Evolutionary conservation across 1,140 invertebrate species (phyloP).

Genomic region (Lepidurus packardi): DNA sequence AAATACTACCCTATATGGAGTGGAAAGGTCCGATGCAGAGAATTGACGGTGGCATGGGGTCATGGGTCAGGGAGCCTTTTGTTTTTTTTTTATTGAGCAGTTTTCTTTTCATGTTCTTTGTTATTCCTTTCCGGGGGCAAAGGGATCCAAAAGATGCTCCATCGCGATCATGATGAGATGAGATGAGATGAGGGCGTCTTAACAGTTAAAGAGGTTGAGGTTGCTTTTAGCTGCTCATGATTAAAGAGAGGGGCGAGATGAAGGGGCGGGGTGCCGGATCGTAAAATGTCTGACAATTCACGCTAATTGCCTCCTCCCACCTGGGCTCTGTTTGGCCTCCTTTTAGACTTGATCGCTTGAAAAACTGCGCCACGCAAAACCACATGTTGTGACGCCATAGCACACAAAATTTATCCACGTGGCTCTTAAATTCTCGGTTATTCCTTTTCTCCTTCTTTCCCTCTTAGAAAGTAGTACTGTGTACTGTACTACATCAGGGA

Average conservation of each 20-base stretch:
- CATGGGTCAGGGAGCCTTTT: slow-evolving; percentile 8
- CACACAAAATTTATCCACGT: too few species aligned
- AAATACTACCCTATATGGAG: not conserved
- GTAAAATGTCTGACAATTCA: slow-evolving; percentile 19
- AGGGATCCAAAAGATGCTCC: not conserved
- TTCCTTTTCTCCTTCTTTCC: too few species aligned
- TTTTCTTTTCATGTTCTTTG: not conserved
- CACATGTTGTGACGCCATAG: not conserved
- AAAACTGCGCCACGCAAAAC: not conserved
- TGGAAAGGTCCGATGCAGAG: not conserved
- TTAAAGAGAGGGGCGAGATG: slow-evolving; percentile 18
- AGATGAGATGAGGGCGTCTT: slow-evolving; percentile 21
- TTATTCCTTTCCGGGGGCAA: slow-evolving; percentile 10
- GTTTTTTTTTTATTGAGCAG: slow-evolving; percentile 6
- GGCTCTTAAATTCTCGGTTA: too few species aligned
- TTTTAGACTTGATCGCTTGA: not conserved
- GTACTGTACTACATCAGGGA: too few species aligned
- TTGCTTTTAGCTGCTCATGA: slow-evolving; percentile 15
- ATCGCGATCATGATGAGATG: slow-evolving; percentile 13
- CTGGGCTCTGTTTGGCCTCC: slow-evolving; percentile 10
- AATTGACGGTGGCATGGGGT: slow-evolving; percentile 20
- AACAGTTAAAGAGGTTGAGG: slow-evolving; percentile 13
- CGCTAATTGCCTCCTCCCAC: slow-evolving; percentile 20
- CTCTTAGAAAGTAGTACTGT: too few species aligned
- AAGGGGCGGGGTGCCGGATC: slow-evolving; percentile 19